phyloP scores from a whole-genome alignment of 2,888 invertebrate genomes.

The Fragum fragum region DNA sequence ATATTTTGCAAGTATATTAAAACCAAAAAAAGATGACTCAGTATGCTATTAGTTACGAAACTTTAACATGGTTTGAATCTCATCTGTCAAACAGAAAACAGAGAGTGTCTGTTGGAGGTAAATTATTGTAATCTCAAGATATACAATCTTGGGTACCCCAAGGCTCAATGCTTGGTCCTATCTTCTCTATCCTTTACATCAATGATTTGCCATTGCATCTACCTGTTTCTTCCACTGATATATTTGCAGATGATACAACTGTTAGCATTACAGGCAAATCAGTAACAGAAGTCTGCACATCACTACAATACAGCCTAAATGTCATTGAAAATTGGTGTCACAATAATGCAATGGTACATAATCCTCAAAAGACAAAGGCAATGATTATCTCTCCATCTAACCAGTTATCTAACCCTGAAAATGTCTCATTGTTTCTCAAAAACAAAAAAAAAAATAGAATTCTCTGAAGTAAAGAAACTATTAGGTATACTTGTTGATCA shows the following conservation, averaged over 20 bases:
- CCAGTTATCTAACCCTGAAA: too few species aligned
- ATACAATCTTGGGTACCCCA: background rate
- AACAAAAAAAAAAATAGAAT: too few species aligned
- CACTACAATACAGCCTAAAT: background rate
- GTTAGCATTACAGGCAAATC: background rate
- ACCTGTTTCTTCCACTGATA: background rate
- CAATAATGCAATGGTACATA: background rate
- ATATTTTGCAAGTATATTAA: too few species aligned
- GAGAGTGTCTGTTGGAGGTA: background rate
- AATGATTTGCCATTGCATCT: background rate
- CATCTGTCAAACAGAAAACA: background rate
- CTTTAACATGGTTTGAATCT: background rate
- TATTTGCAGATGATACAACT: conserved; percentile 7
- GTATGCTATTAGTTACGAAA: too few species aligned
- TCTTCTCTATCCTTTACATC: background rate
- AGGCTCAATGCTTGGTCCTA: background rate
- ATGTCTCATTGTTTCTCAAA: too few species aligned
- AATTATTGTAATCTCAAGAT: background rate
- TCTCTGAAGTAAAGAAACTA: too few species aligned
- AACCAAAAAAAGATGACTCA: too few species aligned
- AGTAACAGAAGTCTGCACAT: background rate
- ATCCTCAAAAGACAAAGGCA: too few species aligned
- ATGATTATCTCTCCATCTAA: too few species aligned
- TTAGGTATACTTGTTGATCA: too few species aligned
- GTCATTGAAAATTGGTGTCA: background rate